phyloP scores from a whole-genome alignment of 2,113 vertebrate genomes.

The Corapipo altera region DNA sequence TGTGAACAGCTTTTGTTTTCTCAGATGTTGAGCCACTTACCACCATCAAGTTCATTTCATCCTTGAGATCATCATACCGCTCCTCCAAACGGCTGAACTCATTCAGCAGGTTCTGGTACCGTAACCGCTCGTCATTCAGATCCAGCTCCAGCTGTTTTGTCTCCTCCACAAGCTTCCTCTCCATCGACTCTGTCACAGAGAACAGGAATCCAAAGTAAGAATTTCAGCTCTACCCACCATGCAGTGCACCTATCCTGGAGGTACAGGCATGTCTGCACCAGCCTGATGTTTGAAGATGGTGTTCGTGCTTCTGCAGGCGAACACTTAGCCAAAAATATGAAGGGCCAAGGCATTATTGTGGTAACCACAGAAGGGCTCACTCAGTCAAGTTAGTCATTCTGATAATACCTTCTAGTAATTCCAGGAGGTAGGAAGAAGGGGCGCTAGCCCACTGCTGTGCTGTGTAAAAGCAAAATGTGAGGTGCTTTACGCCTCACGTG shows the following conservation, averaged over 20 bases:
- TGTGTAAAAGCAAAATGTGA: neutral
- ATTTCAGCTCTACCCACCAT: neutral
- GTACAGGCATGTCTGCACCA: neutral
- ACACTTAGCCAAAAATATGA: neutral
- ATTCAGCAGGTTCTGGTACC: conserved; percentile 96
- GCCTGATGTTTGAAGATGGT: neutral
- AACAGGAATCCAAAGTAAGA: neutral
- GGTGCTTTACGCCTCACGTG: neutral
- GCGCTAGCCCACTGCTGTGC: neutral
- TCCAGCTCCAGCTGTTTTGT: conserved; percentile 93
- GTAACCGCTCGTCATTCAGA: conserved; percentile 91
- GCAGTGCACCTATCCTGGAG: neutral
- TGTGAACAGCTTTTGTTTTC: neutral
- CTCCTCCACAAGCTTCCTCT: conserved; percentile 85
- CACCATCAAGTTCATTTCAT: conserved; percentile 83
- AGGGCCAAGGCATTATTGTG: neutral
- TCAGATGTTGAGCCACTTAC: conserved; percentile 64
- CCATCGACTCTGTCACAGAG: conserved; percentile 85
- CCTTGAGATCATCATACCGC: conserved; percentile 93
- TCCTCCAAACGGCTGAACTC: conserved; percentile 96
- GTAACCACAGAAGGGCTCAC: neutral
- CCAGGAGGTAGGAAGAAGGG: neutral
- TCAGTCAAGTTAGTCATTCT: neutral
- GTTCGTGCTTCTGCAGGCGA: neutral
- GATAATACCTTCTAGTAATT: neutral